Evolutionary conservation across 2,888 invertebrate genomes (phyloP).

Genomic region (Tinea trinotella): DNA sequence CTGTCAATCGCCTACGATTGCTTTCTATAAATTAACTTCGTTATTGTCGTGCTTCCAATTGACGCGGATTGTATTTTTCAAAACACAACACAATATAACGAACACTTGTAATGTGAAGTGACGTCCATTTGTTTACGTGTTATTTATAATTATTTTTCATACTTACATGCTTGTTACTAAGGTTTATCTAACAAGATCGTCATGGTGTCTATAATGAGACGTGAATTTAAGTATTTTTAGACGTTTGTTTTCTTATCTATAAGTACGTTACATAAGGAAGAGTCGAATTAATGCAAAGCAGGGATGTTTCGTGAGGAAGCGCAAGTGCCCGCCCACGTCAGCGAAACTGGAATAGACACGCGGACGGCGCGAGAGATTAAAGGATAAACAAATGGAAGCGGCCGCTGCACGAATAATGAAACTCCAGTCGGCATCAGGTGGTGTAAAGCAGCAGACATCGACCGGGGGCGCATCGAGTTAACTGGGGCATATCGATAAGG

Average conservation of each 20-base stretch:
- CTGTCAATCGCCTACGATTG: neutral
- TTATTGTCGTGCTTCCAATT: constrained; percentile 16
- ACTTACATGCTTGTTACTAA: neutral
- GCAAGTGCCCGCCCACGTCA: constrained; percentile 51
- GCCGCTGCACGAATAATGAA: constrained; percentile 60
- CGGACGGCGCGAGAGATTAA: constrained; percentile 60
- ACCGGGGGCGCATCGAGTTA: constrained; percentile 60
- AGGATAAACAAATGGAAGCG: constrained; percentile 69
- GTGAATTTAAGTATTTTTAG: neutral
- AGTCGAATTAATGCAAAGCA: neutral
- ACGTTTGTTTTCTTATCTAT: neutral
- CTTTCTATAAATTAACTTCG: constrained; percentile 16
- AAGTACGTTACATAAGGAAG: neutral
- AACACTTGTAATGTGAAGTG: neutral
- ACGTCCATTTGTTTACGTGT: constrained; percentile 9
- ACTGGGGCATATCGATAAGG: constrained; percentile 65
- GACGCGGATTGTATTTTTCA: neutral
- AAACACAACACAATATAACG: neutral
- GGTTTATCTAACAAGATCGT: neutral
- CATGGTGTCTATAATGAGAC: neutral
- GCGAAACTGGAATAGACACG: constrained; percentile 63
- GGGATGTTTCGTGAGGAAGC: constrained; percentile 27
- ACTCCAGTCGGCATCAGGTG: constrained; percentile 62
- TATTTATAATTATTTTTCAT: neutral
- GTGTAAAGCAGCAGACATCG: constrained; percentile 64